Evolutionary conservation across 2,888 invertebrate species (phyloP).

Genomic region (Dryomyza anilis): DNA sequence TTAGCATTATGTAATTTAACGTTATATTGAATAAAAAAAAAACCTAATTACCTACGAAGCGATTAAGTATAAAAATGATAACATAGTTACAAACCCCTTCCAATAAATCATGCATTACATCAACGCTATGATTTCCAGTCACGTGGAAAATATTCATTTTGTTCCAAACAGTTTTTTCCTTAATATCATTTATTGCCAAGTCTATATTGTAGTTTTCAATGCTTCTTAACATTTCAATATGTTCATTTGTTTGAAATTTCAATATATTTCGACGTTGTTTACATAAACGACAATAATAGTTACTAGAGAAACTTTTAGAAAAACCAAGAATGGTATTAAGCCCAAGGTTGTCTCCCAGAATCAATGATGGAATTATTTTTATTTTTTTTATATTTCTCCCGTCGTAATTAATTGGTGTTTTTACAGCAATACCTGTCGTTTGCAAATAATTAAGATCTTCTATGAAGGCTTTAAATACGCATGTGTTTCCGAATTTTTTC

Average conservation of each 20-base stretch:
- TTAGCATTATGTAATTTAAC: conserved; percentile 24
- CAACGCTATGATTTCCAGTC: conserved; percentile 23
- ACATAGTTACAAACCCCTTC: conserved; percentile 24
- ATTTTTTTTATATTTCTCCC: not conserved
- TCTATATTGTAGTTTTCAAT: conserved; percentile 15
- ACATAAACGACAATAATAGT: conserved; percentile 22
- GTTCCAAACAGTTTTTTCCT: conserved; percentile 27
- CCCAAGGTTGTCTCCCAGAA: conserved; percentile 19
- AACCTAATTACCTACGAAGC: conserved; percentile 9
- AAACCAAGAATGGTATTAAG: conserved; percentile 21
- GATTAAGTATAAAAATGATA: conserved; percentile 20
- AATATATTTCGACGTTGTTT: conserved; percentile 14
- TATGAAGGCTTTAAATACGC: conserved; percentile 7
- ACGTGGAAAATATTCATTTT: conserved; percentile 20
- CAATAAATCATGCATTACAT: conserved; percentile 24
- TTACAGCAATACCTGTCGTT: conserved; percentile 3
- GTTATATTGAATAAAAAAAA: conserved; percentile 21
- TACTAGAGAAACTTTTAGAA: conserved; percentile 23
- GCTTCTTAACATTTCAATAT: conserved; percentile 14
- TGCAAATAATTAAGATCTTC: conserved; percentile 19
- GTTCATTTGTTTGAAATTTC: not conserved
- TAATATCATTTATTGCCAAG: conserved; percentile 17
- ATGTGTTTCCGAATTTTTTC: conserved; percentile 17
- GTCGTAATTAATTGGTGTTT: not conserved
- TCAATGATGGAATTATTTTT: conserved; percentile 16